Conservation (phyloP, 2,888 invertebrate genomes). For the Pristionchus fissidentatus region DNA sequence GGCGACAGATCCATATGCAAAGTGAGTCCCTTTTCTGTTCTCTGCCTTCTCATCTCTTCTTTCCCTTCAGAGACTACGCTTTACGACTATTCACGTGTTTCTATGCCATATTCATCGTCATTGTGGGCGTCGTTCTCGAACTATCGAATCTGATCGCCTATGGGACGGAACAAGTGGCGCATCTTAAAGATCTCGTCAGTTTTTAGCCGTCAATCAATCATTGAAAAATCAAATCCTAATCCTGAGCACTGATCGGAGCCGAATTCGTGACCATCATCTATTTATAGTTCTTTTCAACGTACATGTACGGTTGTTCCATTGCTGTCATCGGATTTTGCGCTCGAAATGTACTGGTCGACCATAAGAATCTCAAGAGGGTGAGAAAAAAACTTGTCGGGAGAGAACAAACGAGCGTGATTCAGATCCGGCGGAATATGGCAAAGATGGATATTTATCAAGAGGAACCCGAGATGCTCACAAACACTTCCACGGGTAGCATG, state of each 20-base stretch:
- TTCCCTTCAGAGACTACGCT: constrained; percentile 50
- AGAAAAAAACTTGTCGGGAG: not conserved
- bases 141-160: constrained; percentile 61
- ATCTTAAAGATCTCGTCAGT: constrained; percentile 59
- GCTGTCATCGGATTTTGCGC: constrained; percentile 59
- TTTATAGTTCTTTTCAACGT: constrained; percentile 33
- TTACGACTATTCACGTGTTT: constrained; percentile 64
- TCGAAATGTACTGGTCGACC: constrained; percentile 33
- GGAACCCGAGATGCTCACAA: constrained; percentile 57
- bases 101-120: constrained; percentile 64
- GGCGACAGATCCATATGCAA: constrained; percentile 32
- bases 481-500: constrained; percentile 66
- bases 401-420: constrained; percentile 5
- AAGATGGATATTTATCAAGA: constrained; percentile 15
- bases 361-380: constrained; percentile 36
- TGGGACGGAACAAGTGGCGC: constrained; percentile 50
- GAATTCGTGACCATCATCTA: too few relatives aligned
- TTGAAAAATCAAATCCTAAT: not conserved
- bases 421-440: constrained; percentile 44
- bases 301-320: constrained; percentile 44
- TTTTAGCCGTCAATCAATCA: not conserved
- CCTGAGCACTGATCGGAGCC: not conserved
- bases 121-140: constrained; percentile 63
- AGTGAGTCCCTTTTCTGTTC: not conserved
- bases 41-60: not conserved